Conservation (phyloP, 2,113 vertebrate species). For the Petromus typicus region DNA sequence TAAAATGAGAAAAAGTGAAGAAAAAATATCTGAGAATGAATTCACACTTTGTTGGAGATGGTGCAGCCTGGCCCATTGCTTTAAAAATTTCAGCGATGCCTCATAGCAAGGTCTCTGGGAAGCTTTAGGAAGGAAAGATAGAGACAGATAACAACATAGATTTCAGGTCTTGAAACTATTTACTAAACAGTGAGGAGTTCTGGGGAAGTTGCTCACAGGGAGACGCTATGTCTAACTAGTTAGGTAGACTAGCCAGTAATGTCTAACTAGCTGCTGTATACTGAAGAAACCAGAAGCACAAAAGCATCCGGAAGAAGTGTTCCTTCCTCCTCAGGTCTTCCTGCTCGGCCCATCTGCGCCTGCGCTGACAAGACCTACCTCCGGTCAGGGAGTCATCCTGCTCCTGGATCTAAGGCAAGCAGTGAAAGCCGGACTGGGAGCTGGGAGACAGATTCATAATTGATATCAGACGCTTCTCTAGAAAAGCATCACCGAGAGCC, state of each 20-base stretch:
- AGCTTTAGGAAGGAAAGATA: not conserved
- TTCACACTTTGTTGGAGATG: not conserved
- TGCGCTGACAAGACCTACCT: not conserved
- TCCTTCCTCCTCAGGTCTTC: not conserved
- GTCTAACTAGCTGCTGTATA: not conserved
- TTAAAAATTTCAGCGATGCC: not conserved
- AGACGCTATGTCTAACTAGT: no score
- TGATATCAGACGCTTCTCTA: not conserved
- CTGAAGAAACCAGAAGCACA: not conserved
- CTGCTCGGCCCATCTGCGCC: fast-evolving
- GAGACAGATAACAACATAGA: not conserved
- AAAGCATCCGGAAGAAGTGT: not conserved
- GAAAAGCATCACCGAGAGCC: not conserved
- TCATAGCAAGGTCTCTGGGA: not conserved
- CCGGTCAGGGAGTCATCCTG: not conserved
- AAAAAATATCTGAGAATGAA: not conserved
- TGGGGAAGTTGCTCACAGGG: not conserved
- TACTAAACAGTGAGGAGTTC: not conserved
- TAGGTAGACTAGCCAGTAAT: no score
- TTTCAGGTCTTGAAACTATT: not conserved
- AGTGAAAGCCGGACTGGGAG: not conserved
- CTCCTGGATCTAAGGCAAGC: not conserved
- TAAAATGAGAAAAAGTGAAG: not conserved
- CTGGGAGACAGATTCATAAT: not conserved
- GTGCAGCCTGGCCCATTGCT: no score